Evolutionary conservation across 2,797 vertebrate species (phyloP).

Genomic region (Argentina silus): DNA sequence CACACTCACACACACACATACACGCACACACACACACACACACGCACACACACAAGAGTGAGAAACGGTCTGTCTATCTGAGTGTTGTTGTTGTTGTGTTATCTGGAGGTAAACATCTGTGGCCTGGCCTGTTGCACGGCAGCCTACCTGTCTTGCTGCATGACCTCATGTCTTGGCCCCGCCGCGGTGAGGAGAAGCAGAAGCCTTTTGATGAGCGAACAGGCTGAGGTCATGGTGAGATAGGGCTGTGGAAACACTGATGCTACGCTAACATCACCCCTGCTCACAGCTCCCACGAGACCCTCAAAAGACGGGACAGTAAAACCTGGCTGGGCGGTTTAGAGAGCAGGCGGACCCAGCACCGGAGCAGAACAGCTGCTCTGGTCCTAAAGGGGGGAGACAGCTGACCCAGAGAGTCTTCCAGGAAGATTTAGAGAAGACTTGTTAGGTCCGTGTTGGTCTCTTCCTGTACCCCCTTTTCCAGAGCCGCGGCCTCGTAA

Average conservation of each 20-base stretch:
- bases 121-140: slow-evolving; percentile 36
- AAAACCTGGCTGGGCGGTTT: slow-evolving; percentile 66
- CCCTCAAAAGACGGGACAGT: slow-evolving; percentile 68
- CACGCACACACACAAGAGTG: not conserved
- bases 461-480: slow-evolving; percentile 48
- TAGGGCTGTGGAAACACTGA: slow-evolving; percentile 80
- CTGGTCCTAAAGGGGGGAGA: not conserved
- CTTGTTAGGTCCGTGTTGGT: slow-evolving; percentile 40
- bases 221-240: slow-evolving; percentile 79
- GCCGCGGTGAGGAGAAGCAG: slow-evolving; percentile 69
- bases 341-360: slow-evolving; percentile 46
- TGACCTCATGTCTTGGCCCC: slow-evolving; percentile 69
- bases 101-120: slow-evolving; percentile 37
- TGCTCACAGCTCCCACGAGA: slow-evolving; percentile 65
- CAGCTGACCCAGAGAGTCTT: slow-evolving; percentile 32
- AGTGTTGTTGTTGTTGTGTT: slow-evolving; percentile 6
- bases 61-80: not conserved
- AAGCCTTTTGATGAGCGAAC: slow-evolving; percentile 61
- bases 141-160: slow-evolving; percentile 60
- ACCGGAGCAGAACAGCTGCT: not conserved
- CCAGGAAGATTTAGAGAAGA: slow-evolving; percentile 15
- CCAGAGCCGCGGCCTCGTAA: slow-evolving; percentile 51
- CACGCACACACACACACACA: not conserved
- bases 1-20: too few species aligned
- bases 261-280: slow-evolving; percentile 68